Evolutionary conservation across 92 coral and sea anemone genomes (phyloP), one percentile per base, ranked within the genome.

Genomic region (Epizoanthus ramosus): DNA sequence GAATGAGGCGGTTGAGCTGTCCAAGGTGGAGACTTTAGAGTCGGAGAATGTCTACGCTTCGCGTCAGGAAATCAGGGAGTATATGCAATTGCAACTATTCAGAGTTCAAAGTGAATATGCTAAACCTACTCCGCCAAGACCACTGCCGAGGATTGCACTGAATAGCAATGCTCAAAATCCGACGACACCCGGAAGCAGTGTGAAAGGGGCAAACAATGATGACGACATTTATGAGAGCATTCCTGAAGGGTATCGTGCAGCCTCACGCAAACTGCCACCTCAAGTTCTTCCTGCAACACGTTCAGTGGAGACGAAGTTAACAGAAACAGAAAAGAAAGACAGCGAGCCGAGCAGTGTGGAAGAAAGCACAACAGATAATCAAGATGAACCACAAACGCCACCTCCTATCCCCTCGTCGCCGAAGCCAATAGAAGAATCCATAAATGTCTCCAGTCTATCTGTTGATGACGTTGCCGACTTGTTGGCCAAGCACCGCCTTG

Each of bases 1-100:
- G 54, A 50, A 50, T 50, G 15, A 50, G 0, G 54, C 54, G 15
- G 16, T 50, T 50, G 54, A 5, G 10, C 54, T 50, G 54, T 50
- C 54, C 15, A 39, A 12, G 0, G 35, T 70, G 5, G 74, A 41
- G 6, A 24, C 18, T 70, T 70, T 70, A n/a, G 74, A 70, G 47
- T n/a, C 74, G 41, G 74, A 70, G 57, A 23, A 14, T 17, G 74
- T 39, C 45, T 70, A 70, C 23, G n/a, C 23, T 14, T 19, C 74
- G 17, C 54, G 43, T 1, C 74, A 70, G 39, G 10, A 39, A 58
- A 8, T 21, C 19, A 24, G 19, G 7, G 77, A 72, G 28, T 72
- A 72, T 7, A 50, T 50, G 21, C 25, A 52, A 4, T 3, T 47
- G n/a, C 13, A 24, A 5, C 18, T 72, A 28, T 8, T 18, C 28